Percentiles rank a stretch among this genome's conserved stretches.
phyloP scores from a whole-genome alignment of 2,113 vertebrate species.

The Syngnathoides biaculeatus region DNA sequence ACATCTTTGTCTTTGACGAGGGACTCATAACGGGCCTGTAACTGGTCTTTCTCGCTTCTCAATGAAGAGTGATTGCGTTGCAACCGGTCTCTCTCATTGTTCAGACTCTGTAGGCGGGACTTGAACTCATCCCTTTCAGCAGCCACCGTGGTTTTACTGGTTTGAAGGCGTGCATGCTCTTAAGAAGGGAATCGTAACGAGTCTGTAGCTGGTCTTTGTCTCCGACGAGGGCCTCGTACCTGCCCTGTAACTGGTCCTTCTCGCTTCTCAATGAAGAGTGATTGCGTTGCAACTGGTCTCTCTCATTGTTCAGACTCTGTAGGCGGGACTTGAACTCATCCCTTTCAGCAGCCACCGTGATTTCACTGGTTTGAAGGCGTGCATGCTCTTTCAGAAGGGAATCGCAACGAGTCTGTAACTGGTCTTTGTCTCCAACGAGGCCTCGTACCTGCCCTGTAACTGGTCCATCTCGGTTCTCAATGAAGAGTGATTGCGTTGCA shows the following conservation, averaged over 20 bases:
- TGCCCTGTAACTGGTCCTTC: not conserved
- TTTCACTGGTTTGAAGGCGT: not conserved
- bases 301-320: not conserved
- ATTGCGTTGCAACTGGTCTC: not conserved
- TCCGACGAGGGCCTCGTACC: conserved; percentile 3
- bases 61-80: conserved; percentile 1
- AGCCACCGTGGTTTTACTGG: not conserved
- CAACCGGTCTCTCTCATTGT: not conserved
- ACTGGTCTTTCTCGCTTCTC: not conserved
- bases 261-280: conserved; percentile 1
- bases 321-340: conserved; percentile 6
- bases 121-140: conserved; percentile 5
- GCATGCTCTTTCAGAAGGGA: not conserved
- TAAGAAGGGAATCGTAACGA: not conserved
- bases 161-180: not conserved
- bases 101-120: not conserved
- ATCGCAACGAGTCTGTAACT: not conserved
- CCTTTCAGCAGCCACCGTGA: not conserved
- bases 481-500: conserved; percentile 4
- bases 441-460: not conserved
- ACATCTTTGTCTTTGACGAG: not conserved
- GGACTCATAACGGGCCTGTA: conserved; percentile 11
- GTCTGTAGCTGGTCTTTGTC: not conserved
- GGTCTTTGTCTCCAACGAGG: not conserved
- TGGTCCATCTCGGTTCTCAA: not conserved